Conservation (phyloP, 2,797 vertebrate species). For the Paramormyrops hopkinsi region DNA sequence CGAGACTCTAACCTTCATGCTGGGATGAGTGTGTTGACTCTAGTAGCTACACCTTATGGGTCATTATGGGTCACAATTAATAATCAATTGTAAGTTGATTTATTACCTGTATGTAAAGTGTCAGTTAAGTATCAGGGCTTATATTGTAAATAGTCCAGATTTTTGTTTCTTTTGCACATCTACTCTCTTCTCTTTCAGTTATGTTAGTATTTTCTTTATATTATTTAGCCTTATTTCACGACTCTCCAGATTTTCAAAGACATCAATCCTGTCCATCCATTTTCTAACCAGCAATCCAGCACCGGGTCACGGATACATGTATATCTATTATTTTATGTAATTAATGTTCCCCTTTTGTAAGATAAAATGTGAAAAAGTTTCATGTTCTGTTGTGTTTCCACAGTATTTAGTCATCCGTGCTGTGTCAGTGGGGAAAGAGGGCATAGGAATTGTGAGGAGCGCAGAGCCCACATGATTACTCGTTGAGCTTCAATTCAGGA, state of each 20-base stretch:
- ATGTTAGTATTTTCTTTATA: neutral
- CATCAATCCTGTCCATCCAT: neutral
- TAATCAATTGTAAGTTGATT: neutral
- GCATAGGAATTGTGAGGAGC: neutral
- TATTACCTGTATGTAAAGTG: neutral
- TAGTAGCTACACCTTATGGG: neutral
- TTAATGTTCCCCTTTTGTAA: neutral
- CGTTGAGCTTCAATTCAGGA: slow-evolving; percentile 37
- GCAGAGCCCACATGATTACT: slow-evolving; percentile 27
- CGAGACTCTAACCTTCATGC: slow-evolving; percentile 6
- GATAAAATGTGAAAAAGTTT: neutral
- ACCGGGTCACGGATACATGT: neutral
- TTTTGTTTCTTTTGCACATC: neutral
- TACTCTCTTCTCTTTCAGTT: neutral
- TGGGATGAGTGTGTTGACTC: neutral
- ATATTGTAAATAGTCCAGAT: neutral
- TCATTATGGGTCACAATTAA: neutral
- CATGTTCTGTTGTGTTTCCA: neutral
- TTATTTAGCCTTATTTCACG: neutral
- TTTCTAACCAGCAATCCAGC: neutral
- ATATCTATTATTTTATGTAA: neutral
- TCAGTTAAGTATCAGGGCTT: neutral
- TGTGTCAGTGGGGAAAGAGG: neutral
- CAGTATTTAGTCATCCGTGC: neutral
- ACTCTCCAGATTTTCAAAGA: neutral